Base-by-base conservation (phyloP, 2,888 invertebrate genomes). In the Sphaerophoria rueppellii region DNA sequence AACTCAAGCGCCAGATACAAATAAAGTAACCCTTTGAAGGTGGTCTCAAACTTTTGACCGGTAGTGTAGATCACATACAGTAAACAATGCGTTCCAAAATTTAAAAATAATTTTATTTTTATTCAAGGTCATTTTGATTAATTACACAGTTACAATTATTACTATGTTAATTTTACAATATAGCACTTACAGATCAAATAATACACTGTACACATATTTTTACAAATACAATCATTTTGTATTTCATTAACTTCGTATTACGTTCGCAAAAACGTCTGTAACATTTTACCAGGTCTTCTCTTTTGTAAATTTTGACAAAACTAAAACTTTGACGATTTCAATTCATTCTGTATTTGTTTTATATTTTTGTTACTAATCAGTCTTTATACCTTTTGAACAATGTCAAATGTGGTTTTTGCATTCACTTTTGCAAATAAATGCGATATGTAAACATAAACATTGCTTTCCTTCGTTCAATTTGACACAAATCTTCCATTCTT, bases 121-220 rank as follows among this genome's bases (percentile, higher is more conserved):
- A 52, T 71, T 43, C 16, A 55, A 43, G 32, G 63, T 71, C 24
- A 24, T 82, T 65, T 67, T 57, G 67, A 80, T 74, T 76, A 80
- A 80, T 80, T 83, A 83, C 61, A 79, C 75, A 80, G 50, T 80
- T 83, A 69, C 67, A 77, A 82, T 73, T 57, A 65, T 63, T 69
- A 14, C 35, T 24, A 24, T 24, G 24, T 60, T 72, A 50, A 50
- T 71, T 70, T 35, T 69, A 73, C 55, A 55, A 65, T 83, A 83
- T 58, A 72, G 67, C 75, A 60, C 83, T 81, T 73, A 85, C 37
- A 85, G 73, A 63, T 80, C 58, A 72, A 81, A 80, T 85, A 80
- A 81, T 85, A 85, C 81, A 81, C 76, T 85, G 80, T 76, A 85
- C 85, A 85, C 76, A 73, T 83, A 75, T 73, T 79, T 46, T 75